These are phyloP conservation scores for Hypomesus transpacificus DNA, from an alignment of 2,113 vertebrate species.

Conservation along the genomic window DNA sequence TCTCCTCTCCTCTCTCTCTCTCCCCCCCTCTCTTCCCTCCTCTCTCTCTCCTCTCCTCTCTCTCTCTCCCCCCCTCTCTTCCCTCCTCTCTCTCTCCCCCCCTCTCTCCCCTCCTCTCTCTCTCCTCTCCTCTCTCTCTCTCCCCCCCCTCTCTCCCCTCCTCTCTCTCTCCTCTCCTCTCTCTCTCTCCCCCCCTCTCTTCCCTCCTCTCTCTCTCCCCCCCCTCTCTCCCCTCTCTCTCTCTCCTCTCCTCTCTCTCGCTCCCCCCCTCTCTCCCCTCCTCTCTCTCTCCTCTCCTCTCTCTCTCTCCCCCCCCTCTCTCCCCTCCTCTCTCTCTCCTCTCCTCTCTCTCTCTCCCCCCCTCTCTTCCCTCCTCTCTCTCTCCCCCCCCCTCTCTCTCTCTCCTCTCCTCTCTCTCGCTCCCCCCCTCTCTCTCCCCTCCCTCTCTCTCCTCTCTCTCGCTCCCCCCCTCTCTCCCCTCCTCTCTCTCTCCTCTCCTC, in stretches of 20 bases:
- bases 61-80: slow-evolving; percentile 10
- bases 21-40: not conserved
- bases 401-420: slow-evolving; percentile 22
- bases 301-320: slow-evolving; percentile 33
- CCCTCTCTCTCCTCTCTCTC: slow-evolving; percentile 31
- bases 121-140: slow-evolving; percentile 22
- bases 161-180: slow-evolving; percentile 14
- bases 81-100: slow-evolving; percentile 10
- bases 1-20: not conserved
- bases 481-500: slow-evolving; percentile 35
- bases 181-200: slow-evolving; percentile 38
- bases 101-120: slow-evolving; percentile 37
- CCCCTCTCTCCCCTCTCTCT: slow-evolving; percentile 29
- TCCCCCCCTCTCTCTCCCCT: slow-evolving; percentile 12
- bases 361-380: slow-evolving; percentile 4
- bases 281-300: slow-evolving; percentile 35
- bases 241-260: slow-evolving; percentile 22
- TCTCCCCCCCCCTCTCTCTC: slow-evolving; percentile 38
- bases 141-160: slow-evolving; percentile 26
- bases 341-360: slow-evolving; percentile 27
- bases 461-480: slow-evolving; percentile 7
- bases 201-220: slow-evolving; percentile 27
- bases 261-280: not conserved
- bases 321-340: slow-evolving; percentile 22
- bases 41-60: too few species aligned